Base-by-base conservation (phyloP, 2,797 vertebrate species). In the Apogon hyalosoma region DNA sequence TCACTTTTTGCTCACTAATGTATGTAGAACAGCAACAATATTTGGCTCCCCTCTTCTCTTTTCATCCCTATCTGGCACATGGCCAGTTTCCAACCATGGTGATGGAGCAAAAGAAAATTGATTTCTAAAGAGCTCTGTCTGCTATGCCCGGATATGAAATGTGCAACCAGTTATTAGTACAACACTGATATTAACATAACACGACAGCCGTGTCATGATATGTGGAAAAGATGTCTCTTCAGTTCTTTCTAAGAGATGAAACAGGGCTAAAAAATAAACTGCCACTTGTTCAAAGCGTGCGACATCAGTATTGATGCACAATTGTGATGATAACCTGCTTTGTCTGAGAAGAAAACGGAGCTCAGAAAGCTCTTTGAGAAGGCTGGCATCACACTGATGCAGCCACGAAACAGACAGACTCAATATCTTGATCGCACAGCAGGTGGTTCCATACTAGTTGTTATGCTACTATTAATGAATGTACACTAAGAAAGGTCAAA, bases 91-190 rank as follows among this genome's bases (percentile, higher is more conserved):
- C 51, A 11, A 78, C 68, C 80, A 70, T 50, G 52, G 80, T 75
- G 79, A 89, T 85, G 80, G 85, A 85, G 84, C 59, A 86, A 86
- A 88, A 85, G 75, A 87, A 88, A 91, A 91, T 90, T 90, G 87
- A 92, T 90, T 90, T 87, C 80, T 86, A 88, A 91, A 90, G 83
- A 86, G 77, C 79, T 76, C 53, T 84, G 61, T 86, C 81, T 85
- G 74, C 79, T 69, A 43, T 60, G 46, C 69, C 69, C 62, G 69
- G 77, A 87, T 88, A 88, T 88, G 73, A 91, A 91, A 89, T 81
- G 80, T 79, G 63, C 75, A 88, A 79, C 79, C 31, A 49, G 83
- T 83, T 85, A 88, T 91, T 84, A 86, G 74, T 62, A 70, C 64
- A 70, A 77, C 76, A 60, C 59, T 84, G 77, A 84, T 82, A 89